phyloP scores from a whole-genome alignment of 2,113 vertebrate species.

The Myiozetetes cayanensis region DNA sequence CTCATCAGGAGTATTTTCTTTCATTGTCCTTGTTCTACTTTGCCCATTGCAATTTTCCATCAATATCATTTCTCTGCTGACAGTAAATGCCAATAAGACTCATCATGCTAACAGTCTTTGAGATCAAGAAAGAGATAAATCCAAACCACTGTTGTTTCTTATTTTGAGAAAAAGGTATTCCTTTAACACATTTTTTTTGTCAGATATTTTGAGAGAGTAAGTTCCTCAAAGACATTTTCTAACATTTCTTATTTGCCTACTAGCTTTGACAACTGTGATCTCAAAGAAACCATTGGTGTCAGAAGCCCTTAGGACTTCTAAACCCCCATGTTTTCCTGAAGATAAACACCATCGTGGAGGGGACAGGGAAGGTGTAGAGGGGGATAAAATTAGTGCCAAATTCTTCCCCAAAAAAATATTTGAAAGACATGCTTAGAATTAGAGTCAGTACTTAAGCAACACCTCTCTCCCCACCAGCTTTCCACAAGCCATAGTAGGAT shows the following conservation, averaged over 20 bases:
- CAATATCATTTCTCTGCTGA: not conserved
- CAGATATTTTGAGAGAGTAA: not conserved
- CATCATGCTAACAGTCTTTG: not conserved
- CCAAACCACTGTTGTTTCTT: not conserved
- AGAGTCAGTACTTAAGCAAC: not conserved
- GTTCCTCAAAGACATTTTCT: not conserved
- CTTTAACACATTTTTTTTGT: not conserved
- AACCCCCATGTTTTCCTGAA: not conserved
- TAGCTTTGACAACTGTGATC: not conserved
- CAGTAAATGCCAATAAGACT: not conserved
- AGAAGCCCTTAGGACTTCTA: not conserved
- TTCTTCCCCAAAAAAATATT: fast-evolving
- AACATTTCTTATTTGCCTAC: not conserved
- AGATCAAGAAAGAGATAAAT: not conserved
- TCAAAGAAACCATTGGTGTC: not conserved
- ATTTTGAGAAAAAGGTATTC: not conserved
- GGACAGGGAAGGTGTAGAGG: fast-evolving
- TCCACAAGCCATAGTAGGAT: not conserved
- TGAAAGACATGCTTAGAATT: not conserved
- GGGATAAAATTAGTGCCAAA: not conserved
- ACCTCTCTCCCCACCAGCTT: not conserved
- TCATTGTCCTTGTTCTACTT: not conserved
- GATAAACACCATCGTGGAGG: fast-evolving
- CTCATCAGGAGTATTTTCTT: not conserved
- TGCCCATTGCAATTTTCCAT: not conserved